These are phyloP conservation scores for Scleropages formosus DNA, from an alignment of 2,797 vertebrate species.

Conservation along the genomic window DNA sequence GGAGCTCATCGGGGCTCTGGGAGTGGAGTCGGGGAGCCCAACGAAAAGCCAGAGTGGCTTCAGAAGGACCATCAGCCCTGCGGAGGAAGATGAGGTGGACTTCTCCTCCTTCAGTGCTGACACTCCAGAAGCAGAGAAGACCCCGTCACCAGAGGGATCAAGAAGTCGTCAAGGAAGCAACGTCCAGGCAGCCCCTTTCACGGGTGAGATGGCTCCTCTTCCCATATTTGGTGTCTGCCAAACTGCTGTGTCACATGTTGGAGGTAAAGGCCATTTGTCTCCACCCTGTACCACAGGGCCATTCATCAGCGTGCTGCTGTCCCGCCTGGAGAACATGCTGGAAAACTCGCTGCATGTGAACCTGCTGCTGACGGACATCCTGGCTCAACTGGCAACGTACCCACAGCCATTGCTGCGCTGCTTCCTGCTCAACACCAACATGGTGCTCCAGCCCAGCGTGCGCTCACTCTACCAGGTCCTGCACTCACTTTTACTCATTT, in stretches of 20 bases:
- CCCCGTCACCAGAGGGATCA: conserved; percentile 59
- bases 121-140: conserved; percentile 52
- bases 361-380: conserved; percentile 88
- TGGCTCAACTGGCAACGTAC: conserved; percentile 88
- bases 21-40: conserved; percentile 59
- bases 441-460: conserved; percentile 71
- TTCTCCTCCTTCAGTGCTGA: conserved; percentile 61
- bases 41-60: conserved; percentile 51
- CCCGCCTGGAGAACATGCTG: conserved; percentile 92
- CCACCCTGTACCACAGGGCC: conserved; percentile 71
- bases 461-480: conserved; percentile 86
- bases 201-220: conserved; percentile 68
- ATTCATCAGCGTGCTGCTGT: conserved; percentile 90
- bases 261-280: background rate
- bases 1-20: conserved; percentile 79
- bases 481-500: background rate
- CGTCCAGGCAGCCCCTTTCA: conserved; percentile 72
- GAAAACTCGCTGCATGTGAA: conserved; percentile 92
- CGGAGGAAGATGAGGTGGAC: conserved; percentile 59
- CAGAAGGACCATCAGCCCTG: conserved; percentile 46
- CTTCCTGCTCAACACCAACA: conserved; percentile 84
- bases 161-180: conserved; percentile 33
- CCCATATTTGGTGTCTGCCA: background rate
- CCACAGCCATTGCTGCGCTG: conserved; percentile 88
- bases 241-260: too few species aligned